Evolutionary conservation across 2,797 vertebrate genomes (phyloP).

Genomic region (Octomys mimax): DNA sequence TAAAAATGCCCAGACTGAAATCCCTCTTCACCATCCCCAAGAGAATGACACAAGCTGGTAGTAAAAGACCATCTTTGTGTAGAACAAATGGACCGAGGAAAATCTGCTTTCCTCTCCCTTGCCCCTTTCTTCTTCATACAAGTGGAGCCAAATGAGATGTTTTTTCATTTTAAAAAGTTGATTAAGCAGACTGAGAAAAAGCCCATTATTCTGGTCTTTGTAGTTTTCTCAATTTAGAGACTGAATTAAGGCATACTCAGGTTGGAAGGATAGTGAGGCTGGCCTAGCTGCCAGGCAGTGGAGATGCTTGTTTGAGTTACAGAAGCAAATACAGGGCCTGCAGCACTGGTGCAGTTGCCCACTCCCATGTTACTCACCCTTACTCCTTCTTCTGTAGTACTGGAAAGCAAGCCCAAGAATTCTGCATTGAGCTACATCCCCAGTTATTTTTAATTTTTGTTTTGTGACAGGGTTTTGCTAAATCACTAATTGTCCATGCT

Average conservation of each 20-base stretch:
- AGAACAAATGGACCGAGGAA: slow-evolving; percentile 87
- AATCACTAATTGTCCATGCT: neutral
- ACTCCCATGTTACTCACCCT: neutral
- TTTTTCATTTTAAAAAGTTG: slow-evolving; percentile 76
- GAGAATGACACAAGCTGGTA: slow-evolving; percentile 80
- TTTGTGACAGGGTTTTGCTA: neutral
- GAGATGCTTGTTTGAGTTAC: neutral
- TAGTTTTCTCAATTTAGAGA: neutral
- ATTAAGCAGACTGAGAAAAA: slow-evolving; percentile 69
- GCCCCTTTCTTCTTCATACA: slow-evolving; percentile 74
- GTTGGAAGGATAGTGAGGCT: neutral
- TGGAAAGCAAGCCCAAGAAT: neutral
- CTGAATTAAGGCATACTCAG: slow-evolving; percentile 21
- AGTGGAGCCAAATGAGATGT: slow-evolving; percentile 80
- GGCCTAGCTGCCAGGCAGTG: neutral
- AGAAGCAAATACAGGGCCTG: neutral
- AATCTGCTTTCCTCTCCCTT: slow-evolving; percentile 85
- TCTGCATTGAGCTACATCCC: neutral
- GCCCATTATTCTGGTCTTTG: slow-evolving; percentile 52
- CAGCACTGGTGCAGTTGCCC: neutral
- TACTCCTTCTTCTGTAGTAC: neutral
- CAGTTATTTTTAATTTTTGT: neutral
- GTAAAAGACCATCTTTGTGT: slow-evolving; percentile 88
- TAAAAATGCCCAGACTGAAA: slow-evolving; percentile 85
- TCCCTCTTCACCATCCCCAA: slow-evolving; percentile 84